These are phyloP conservation scores for Hydraecia micacea DNA, from an alignment of 2,888 invertebrate species.

Conservation along the genomic window DNA sequence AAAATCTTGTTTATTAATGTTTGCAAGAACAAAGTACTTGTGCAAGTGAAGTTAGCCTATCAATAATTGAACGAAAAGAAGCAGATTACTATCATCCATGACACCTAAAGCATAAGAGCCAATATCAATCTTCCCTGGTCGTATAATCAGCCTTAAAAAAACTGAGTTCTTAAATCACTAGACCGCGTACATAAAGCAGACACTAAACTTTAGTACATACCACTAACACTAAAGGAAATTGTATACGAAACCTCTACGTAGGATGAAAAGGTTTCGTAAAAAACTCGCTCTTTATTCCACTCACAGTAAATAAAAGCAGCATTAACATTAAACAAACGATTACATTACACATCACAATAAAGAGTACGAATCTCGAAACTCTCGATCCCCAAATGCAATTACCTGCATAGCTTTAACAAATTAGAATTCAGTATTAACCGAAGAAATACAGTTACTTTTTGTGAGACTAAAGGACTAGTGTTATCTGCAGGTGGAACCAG, in stretches of 20 bases:
- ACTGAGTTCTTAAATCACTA: conserved; percentile 22
- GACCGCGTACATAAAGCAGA: conserved; percentile 11
- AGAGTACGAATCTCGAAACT: conserved; percentile 35
- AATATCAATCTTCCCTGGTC: neutral
- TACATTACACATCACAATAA: conserved; percentile 25
- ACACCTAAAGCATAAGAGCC: neutral
- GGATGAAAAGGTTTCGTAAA: conserved; percentile 21
- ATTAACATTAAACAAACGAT: conserved; percentile 22
- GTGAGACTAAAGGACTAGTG: conserved; percentile 49
- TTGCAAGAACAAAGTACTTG: neutral
- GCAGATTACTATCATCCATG: neutral
- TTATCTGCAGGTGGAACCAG: conserved; percentile 56
- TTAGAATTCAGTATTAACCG: conserved; percentile 59
- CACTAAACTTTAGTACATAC: conserved; percentile 31
- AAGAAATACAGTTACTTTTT: conserved; percentile 55
- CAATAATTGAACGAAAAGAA: neutral
- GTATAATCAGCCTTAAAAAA: conserved; percentile 3
- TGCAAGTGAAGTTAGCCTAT: neutral
- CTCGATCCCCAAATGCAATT: conserved; percentile 52
- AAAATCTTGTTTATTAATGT: neutral
- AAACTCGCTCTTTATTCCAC: neutral
- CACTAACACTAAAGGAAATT: conserved; percentile 25
- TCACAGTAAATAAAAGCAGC: conserved; percentile 9
- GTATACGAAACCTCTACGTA: conserved; percentile 10
- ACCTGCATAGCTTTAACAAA: conserved; percentile 57